Evolutionary conservation across 2,113 vertebrate species (phyloP).

Genomic region (Pseudorhombus dupliciocellatus): DNA sequence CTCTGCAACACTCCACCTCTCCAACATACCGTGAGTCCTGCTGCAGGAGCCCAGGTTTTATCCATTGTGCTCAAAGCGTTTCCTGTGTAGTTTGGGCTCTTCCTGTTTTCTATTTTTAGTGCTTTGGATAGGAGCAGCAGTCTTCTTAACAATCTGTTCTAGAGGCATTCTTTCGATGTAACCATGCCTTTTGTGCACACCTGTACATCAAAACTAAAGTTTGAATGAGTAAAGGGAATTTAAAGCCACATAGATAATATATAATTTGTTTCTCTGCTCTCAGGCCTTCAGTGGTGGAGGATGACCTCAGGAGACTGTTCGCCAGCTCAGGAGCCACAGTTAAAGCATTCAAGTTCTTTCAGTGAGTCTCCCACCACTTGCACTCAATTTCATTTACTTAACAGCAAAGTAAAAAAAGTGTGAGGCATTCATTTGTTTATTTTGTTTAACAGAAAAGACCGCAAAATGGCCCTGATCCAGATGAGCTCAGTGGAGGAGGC

Average conservation of each 20-base stretch:
- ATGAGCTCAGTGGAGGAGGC: conserved; percentile 96
- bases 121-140: neutral
- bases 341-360: conserved; percentile 99
- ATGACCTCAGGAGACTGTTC: conserved; percentile 91
- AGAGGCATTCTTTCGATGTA: conserved; percentile 17
- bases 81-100: conserved; percentile 15
- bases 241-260: neutral
- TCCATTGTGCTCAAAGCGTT: conserved; percentile 23
- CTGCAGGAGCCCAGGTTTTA: neutral
- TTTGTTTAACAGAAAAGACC: conserved; percentile 88
- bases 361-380: conserved; percentile 82
- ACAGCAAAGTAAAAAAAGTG: neutral
- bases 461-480: conserved; percentile 98
- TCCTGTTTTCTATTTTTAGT: conserved; percentile 15
- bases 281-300: conserved; percentile 91
- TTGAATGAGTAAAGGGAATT: neutral
- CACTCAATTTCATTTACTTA: neutral
- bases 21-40: conserved; percentile 92
- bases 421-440: neutral
- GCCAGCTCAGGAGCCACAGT: conserved; percentile 89
- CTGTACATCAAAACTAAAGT: neutral
- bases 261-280: neutral
- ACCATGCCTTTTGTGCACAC: conserved; percentile 1
- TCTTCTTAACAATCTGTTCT: conserved; percentile 15
- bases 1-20: conserved; percentile 94